Evolutionary conservation across 1,140 invertebrate genomes (phyloP).

Genomic region (Whitmania pigra): DNA sequence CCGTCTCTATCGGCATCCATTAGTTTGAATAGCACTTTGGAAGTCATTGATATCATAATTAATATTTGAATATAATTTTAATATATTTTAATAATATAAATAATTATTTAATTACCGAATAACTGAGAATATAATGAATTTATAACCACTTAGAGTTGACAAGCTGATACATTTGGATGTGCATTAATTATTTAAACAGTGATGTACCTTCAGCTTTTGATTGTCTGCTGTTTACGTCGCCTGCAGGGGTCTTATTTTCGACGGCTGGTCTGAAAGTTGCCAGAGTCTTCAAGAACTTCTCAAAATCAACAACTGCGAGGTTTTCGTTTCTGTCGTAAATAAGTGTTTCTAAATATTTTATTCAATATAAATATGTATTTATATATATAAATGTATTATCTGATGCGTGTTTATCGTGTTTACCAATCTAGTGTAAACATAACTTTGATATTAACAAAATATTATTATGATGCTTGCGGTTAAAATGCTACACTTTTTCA

Average conservation of each 20-base stretch:
- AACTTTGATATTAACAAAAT: too few species aligned
- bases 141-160: too few species aligned
- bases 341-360: not conserved
- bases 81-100: too few species aligned
- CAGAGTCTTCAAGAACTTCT: slow-evolving; percentile 6
- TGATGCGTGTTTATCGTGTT: too few species aligned
- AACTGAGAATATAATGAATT: not conserved
- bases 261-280: slow-evolving; percentile 8
- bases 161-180: too few species aligned
- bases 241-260: not conserved
- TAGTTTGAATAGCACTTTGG: not conserved
- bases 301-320: not conserved
- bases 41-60: not conserved
- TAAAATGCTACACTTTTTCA: too few species aligned
- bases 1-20: slow-evolving; percentile 3
- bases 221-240: not conserved
- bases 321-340: not conserved
- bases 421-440: too few species aligned
- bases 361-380: not conserved
- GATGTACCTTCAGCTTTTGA: not conserved
- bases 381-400: too few species aligned
- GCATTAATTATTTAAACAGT: not conserved
- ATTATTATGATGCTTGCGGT: too few species aligned
- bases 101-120: not conserved
- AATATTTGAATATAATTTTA: too few species aligned